Conservation (phyloP, 2,888 invertebrate genomes). For the Lysandra coridon region DNA sequence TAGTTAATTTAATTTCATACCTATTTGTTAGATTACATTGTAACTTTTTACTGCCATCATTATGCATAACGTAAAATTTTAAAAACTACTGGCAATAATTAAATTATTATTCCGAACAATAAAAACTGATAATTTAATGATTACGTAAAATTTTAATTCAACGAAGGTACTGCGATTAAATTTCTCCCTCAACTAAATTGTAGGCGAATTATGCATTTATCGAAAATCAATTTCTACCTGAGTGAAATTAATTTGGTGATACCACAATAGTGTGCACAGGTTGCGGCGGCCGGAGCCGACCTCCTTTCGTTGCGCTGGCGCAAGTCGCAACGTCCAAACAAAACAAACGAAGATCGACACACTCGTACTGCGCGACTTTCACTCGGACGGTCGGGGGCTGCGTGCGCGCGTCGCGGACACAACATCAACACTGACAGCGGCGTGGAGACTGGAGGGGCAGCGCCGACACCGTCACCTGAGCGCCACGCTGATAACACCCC, state of each 20-base stretch:
- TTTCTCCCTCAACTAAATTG: background rate
- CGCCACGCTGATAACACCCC: slow-evolving; percentile 54
- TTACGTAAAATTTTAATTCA: background rate
- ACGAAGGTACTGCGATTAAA: background rate
- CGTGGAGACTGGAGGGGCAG: slow-evolving; percentile 48
- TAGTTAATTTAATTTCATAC: slow-evolving; percentile 24
- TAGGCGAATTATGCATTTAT: background rate
- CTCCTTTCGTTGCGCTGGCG: slow-evolving; percentile 79
- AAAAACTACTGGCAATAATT: background rate
- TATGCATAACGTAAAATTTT: background rate
- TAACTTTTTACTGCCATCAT: background rate
- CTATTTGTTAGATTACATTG: background rate
- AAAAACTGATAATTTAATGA: background rate
- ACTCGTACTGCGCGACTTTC: slow-evolving; percentile 77
- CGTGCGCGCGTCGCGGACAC: slow-evolving; percentile 70
- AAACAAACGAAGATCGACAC: slow-evolving; percentile 73
- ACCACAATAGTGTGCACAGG: slow-evolving; percentile 66
- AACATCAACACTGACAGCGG: slow-evolving; percentile 60
- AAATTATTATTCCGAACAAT: background rate
- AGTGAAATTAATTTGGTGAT: slow-evolving; percentile 44
- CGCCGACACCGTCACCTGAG: slow-evolving; percentile 53
- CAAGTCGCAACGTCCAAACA: slow-evolving; percentile 65
- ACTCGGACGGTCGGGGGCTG: slow-evolving; percentile 58
- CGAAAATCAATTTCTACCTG: background rate
- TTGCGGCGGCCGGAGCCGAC: slow-evolving; percentile 67